A percentile compares a stretch with the other conserved stretches of the same genome.
These are phyloP conservation scores for Clarias macrocephalus DNA, from an alignment of 2,113 vertebrate species.

Conservation along the genomic window DNA sequence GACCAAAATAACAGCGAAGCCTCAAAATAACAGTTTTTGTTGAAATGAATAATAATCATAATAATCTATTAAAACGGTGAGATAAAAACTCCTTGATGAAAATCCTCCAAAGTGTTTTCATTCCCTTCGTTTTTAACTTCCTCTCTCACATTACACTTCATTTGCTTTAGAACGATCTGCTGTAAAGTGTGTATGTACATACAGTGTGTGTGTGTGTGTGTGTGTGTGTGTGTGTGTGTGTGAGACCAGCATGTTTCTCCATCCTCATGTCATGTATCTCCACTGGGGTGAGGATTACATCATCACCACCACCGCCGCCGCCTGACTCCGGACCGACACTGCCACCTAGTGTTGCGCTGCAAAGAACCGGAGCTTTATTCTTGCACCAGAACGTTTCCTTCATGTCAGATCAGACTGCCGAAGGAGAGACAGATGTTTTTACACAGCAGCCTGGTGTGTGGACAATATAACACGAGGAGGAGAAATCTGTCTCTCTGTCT, in stretches of 20 bases:
- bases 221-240: neutral
- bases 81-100: neutral
- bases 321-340: constrained; percentile 61
- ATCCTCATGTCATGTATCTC: neutral
- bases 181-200: neutral
- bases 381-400: neutral
- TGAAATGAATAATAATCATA: neutral
- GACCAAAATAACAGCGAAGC: neutral
- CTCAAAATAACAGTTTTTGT: neutral
- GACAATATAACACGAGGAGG: neutral
- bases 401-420: neutral
- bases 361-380: neutral
- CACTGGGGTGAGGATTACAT: constrained; percentile 33
- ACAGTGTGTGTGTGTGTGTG: neutral
- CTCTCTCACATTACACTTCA: neutral
- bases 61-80: neutral
- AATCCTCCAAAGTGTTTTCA: neutral
- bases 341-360: constrained; percentile 68
- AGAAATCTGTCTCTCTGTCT: neutral
- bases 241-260: neutral
- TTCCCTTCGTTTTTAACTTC: neutral
- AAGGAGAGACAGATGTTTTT: constrained; percentile 46
- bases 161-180: neutral
- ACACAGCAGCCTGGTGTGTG: constrained; percentile 53
- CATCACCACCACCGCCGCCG: neutral